phyloP scores from a whole-genome alignment of 2,113 vertebrate genomes.

The Nymphicus hollandicus region DNA sequence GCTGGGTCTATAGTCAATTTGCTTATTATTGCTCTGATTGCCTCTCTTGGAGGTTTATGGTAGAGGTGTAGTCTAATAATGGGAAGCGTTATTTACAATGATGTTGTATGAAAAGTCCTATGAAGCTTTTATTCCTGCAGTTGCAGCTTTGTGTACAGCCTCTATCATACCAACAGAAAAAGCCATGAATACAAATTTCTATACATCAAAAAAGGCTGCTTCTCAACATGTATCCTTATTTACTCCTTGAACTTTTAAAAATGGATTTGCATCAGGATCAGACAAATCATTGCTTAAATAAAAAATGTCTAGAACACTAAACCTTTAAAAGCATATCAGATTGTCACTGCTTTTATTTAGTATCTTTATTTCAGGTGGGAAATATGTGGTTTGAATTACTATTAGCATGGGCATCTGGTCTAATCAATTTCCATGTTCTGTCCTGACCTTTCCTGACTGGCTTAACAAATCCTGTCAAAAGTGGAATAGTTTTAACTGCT shows the following conservation, averaged over 20 bases:
- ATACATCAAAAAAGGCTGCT: background rate
- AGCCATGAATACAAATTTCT: background rate
- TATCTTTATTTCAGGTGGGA: background rate
- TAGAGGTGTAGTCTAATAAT: background rate
- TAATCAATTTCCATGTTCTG: background rate
- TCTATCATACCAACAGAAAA: background rate
- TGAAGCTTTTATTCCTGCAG: background rate
- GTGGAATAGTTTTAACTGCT: background rate
- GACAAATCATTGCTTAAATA: background rate
- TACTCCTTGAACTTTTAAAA: background rate
- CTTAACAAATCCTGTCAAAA: background rate
- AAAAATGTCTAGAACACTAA: background rate
- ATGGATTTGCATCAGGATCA: background rate
- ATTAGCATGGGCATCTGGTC: background rate
- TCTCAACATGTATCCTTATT: background rate
- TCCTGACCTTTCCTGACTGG: background rate
- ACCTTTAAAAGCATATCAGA: background rate
- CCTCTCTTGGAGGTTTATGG: background rate
- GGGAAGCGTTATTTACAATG: background rate
- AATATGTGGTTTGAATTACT: background rate
- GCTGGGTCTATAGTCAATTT: background rate
- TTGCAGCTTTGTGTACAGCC: background rate
- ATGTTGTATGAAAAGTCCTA: background rate
- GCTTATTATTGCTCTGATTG: background rate
- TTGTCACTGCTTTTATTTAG: background rate